Evolutionary conservation across 1,140 invertebrate genomes (phyloP).

Genomic region (Sogatella furcifera): DNA sequence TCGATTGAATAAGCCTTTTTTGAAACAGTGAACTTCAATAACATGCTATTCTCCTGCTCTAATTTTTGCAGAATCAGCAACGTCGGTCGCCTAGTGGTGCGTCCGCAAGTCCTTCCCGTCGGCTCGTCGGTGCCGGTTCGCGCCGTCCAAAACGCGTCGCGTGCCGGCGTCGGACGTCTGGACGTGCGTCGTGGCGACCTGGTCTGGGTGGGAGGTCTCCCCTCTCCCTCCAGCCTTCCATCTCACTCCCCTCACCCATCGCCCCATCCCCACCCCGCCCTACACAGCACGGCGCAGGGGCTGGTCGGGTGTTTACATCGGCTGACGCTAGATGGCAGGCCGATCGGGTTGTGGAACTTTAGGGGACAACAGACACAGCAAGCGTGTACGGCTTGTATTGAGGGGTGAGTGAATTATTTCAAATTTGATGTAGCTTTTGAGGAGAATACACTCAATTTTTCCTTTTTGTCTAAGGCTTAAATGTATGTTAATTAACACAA

Average conservation of each 20-base stretch:
- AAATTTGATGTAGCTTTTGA: too few species aligned
- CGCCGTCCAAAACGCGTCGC: conserved; percentile 34
- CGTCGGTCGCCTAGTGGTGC: conserved; percentile 42
- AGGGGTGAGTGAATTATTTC: conserved; percentile 48
- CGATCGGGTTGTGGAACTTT: conserved; percentile 85
- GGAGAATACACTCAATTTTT: too few species aligned
- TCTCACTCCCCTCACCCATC: too few species aligned
- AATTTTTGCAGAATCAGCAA: conserved; percentile 37
- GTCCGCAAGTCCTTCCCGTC: conserved; percentile 32
- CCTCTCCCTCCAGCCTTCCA: too few species aligned
- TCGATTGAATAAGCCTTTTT: too few species aligned
- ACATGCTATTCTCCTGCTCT: background rate
- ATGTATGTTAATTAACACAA: too few species aligned
- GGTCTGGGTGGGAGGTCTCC: conserved; percentile 40
- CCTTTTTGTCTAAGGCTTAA: too few species aligned
- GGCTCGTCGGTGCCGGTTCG: conserved; percentile 29
- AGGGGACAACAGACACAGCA: conserved; percentile 43
- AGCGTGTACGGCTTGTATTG: conserved; percentile 61
- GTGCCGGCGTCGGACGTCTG: conserved; percentile 39
- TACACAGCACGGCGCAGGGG: conserved; percentile 24
- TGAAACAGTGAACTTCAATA: too few species aligned
- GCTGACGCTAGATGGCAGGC: conserved; percentile 60
- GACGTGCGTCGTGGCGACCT: conserved; percentile 39
- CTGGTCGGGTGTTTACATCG: conserved; percentile 68
- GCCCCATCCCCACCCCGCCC: conserved; percentile 29